Conservation (phyloP, 2,113 vertebrate species). For the Lutjanus erythropterus region DNA sequence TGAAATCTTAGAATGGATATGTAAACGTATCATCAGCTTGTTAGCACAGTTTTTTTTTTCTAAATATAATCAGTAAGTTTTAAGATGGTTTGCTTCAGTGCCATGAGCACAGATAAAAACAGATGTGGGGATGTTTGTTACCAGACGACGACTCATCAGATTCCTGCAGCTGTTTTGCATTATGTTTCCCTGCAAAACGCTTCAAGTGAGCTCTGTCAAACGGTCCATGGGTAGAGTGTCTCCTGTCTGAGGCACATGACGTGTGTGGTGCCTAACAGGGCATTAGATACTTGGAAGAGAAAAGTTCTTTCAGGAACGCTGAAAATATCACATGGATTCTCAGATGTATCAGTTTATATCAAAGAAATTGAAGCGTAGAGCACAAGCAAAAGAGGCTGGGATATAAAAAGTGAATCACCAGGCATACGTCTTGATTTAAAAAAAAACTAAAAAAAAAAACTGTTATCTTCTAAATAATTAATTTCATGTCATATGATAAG, state of each 20-base stretch:
- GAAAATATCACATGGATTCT: constrained; percentile 35
- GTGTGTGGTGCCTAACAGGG: constrained; percentile 35
- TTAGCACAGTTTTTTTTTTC: constrained; percentile 19
- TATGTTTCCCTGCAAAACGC: constrained; percentile 54
- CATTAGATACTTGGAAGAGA: constrained; percentile 43
- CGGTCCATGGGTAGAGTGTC: constrained; percentile 46
- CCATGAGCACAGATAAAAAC: constrained; percentile 72
- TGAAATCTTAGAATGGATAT: not conserved
- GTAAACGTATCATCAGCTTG: constrained; percentile 18
- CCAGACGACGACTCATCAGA: constrained; percentile 75
- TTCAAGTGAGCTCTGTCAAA: constrained; percentile 55
- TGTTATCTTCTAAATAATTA: not conserved
- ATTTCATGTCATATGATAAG: constrained; percentile 18
- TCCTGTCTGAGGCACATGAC: constrained; percentile 47
- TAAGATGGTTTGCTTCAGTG: constrained; percentile 40
- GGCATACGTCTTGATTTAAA: constrained; percentile 2
- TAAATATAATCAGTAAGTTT: constrained; percentile 35
- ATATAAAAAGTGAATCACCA: constrained; percentile 1
- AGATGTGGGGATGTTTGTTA: constrained; percentile 77
- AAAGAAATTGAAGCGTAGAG: constrained; percentile 23
- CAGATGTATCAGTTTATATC: constrained; percentile 36
- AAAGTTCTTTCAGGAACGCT: constrained; percentile 34
- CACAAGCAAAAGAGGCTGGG: not conserved
- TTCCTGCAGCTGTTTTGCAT: constrained; percentile 80
- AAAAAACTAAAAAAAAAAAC: not conserved